Evolutionary conservation across 2,797 vertebrate genomes (phyloP).

Genomic region (Peromyscus aztecus): DNA sequence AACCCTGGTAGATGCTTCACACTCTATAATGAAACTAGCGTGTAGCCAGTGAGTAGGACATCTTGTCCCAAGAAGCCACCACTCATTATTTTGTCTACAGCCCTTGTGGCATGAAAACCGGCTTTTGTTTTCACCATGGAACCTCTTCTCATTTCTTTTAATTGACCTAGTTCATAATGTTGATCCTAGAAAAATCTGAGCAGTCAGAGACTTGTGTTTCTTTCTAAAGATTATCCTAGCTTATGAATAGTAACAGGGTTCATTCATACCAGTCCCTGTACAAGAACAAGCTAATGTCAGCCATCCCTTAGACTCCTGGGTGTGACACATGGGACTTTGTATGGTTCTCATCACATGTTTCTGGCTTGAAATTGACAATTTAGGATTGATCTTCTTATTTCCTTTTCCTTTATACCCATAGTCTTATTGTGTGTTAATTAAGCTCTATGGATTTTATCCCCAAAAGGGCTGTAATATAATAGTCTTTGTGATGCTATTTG

Average conservation of each 20-base stretch:
- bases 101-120: slow-evolving; percentile 12
- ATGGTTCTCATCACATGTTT: slow-evolving; percentile 9
- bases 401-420: slow-evolving; percentile 34
- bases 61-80: slow-evolving; percentile 46
- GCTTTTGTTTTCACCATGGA: slow-evolving; percentile 48
- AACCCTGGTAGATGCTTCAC: slow-evolving; percentile 51
- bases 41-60: background rate
- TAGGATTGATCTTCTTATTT: slow-evolving; percentile 10
- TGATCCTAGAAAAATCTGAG: slow-evolving; percentile 12
- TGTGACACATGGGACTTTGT: background rate
- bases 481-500: slow-evolving; percentile 47
- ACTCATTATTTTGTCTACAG: background rate
- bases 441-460: slow-evolving; percentile 13
- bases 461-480: background rate
- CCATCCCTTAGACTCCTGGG: background rate
- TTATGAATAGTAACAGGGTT: background rate
- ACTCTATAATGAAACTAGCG: slow-evolving; percentile 34
- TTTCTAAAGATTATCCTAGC: slow-evolving; percentile 40
- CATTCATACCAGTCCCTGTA: too few relatives aligned
- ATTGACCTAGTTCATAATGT: slow-evolving; percentile 35
- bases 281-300: background rate
- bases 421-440: background rate
- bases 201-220: background rate
- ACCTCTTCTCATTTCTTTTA: slow-evolving; percentile 40
- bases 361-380: slow-evolving; percentile 26